Evolutionary conservation across 2,113 vertebrate species (phyloP), one percentile per base, ranked within the genome.

Genomic region (Dipodomys merriami): DNA sequence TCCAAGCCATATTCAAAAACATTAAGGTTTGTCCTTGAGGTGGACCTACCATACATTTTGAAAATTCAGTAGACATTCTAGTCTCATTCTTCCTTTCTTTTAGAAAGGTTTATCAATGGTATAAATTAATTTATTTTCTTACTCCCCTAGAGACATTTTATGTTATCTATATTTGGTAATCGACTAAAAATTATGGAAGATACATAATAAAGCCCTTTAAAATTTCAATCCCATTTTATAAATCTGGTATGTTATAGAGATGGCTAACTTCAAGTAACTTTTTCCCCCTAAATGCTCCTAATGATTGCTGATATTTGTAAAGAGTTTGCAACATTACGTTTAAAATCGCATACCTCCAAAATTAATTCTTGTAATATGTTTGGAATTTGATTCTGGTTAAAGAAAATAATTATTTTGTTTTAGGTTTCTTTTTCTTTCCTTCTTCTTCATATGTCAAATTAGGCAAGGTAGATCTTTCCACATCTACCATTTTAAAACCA

Each of bases 51-150:
- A 23, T 23, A 33, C 73, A 81, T 77, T 72, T 10, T 78, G 11
- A 91, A 83, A 85, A 85, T 44, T 90, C 29, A 73, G 15, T 10
- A 69, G 8, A 81, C 0, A 1, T 67, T 67, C 0, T 30, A 78
- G 2, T 72, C 22, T 65, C 2, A 44, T 69, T 57, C 7, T 5
- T 85, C 57, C 18, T 82, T 44, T 64, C 1, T 27, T 86, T 67
- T 86, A 22, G 19, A 60, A 8, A 84, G 2, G 25, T 92, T 67
- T 53, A 57, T 30, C 27, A 80, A 68, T 13, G 60, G 27, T 92
- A 33, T 77, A 69, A 90, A 49, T 64, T 30, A 0, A 4, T 94
- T 86, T 95, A 86, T 16, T 79, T 29, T 72, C 10, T 92, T 64
- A 23, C 8, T 64, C 15, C 15, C 53, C 53, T 57, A 18, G 78